These are phyloP conservation scores for Acanthosepion lycidas DNA, from an alignment of 2,888 invertebrate genomes.

Conservation along the genomic window DNA sequence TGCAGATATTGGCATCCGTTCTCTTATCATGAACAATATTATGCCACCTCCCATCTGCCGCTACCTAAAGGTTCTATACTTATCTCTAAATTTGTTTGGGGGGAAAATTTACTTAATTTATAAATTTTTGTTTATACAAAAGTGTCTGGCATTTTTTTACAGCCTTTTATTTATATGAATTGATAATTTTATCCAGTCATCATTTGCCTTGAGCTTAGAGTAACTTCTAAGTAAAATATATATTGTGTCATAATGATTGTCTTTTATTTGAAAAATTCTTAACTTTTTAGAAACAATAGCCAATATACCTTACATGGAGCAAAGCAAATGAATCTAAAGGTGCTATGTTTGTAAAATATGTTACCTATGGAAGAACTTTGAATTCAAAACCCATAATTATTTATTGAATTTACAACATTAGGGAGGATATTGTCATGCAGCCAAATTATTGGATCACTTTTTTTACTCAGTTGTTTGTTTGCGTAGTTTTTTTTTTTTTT, in stretches of 20 bases:
- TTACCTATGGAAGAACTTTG: neutral
- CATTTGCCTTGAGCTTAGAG: neutral
- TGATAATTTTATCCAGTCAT: neutral
- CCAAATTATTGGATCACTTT: neutral
- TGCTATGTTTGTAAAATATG: neutral
- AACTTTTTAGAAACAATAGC: neutral
- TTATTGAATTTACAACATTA: neutral
- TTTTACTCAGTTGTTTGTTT: neutral
- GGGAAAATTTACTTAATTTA: neutral
- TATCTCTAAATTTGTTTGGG: neutral
- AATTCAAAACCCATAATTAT: neutral
- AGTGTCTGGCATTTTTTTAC: neutral
- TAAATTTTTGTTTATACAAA: neutral
- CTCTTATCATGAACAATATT: constrained; percentile 89
- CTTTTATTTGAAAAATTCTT: neutral
- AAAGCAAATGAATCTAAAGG: neutral
- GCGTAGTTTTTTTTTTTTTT: too few species aligned
- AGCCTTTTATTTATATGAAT: neutral
- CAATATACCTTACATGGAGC: neutral
- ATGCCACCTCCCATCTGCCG: constrained; percentile 92
- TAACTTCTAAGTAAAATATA: neutral
- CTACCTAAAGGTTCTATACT: constrained; percentile 85
- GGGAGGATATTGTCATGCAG: neutral
- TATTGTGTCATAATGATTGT: neutral
- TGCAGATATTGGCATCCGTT: constrained; percentile 89